Base-by-base conservation (phyloP, 2,113 vertebrate species). In the Cephalopholis sonnerati region DNA sequence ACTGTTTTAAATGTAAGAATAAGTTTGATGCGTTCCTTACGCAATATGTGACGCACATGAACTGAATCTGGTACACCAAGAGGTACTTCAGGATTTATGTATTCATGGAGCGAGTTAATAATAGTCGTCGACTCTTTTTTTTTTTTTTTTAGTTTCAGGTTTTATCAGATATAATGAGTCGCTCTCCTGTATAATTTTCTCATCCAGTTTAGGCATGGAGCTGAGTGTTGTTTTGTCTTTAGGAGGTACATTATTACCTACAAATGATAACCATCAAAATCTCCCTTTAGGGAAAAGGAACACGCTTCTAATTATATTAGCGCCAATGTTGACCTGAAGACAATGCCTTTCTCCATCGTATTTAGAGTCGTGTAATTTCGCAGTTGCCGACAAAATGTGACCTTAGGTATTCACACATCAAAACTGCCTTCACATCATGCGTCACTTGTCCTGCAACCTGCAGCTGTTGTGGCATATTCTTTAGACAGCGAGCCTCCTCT, bases 241-340 rank as follows among this genome's bases (percentile, higher is more conserved):
- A 87, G 93, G 91, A 92, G 89, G 80, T 91, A 92, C 84, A 92
- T 94, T 93, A 93, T 92, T 89, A 91, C 91, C 92, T 91, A 88
- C 91, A 92, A 90, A 89, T 92, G 86, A 93, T 91, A 92, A 91
- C 89, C 87, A 93, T 91, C 82, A 88, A 77, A 87, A 74, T 69
- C 71, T 58, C 63, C 83, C 92, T 84, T 82, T 46, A 80, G 89
- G 91, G 89, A 87, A 79, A 88, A 86, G 71, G 73, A 89, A 84
- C 88, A 89, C 62, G 82, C 82, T 87, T 78, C 87, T 92, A 94
- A 94, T 94, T 93, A 90, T 90, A 91, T 92, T 89, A 91, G 87
- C 77, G 57, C 83, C 84, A 76, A 65, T 73, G 77, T 71, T 91
- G 89, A 92, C 92, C 90, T 86, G 88, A 74, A 91, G 92, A 86